Evolutionary conservation across 1,140 invertebrate species (phyloP).

Genomic region (Zophobas morio): DNA sequence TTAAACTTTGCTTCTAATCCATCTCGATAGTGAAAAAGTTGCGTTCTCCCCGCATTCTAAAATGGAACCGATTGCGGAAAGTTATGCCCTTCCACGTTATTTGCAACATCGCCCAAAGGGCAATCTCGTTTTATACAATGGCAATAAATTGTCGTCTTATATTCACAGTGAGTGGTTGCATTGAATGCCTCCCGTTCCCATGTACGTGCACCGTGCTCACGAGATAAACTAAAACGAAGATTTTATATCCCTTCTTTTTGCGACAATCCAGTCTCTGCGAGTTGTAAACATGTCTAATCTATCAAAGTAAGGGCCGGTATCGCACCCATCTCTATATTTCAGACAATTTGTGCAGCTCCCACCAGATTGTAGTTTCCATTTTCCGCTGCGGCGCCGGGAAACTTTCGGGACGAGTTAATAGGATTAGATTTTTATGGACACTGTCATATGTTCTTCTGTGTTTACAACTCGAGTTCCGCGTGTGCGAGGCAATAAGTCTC

Average conservation of each 20-base stretch:
- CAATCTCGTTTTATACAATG: slow-evolving; percentile 27
- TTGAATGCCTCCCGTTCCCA: slow-evolving; percentile 14
- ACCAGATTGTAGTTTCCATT: slow-evolving; percentile 54
- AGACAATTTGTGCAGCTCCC: slow-evolving; percentile 29
- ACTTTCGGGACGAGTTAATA: slow-evolving; percentile 62
- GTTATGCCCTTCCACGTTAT: background rate
- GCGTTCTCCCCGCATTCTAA: slow-evolving; percentile 1
- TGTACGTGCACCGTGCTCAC: slow-evolving; percentile 11
- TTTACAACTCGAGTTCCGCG: slow-evolving; percentile 57
- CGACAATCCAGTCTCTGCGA: slow-evolving; percentile 31
- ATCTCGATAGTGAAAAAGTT: background rate
- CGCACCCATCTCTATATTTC: slow-evolving; percentile 49
- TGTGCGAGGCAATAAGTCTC: slow-evolving; percentile 50
- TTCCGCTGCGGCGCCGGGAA: slow-evolving; percentile 52
- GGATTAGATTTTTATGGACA: slow-evolving; percentile 66
- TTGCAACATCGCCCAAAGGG: slow-evolving; percentile 4
- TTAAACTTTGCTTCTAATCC: slow-evolving; percentile 21
- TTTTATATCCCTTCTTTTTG: slow-evolving; percentile 38
- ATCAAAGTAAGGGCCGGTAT: slow-evolving; percentile 51
- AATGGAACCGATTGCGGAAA: background rate
- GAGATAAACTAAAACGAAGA: slow-evolving; percentile 36
- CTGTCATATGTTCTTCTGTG: slow-evolving; percentile 62
- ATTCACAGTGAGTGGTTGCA: slow-evolving; percentile 32
- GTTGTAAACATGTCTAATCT: slow-evolving; percentile 53
- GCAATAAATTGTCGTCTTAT: slow-evolving; percentile 28